Evolutionary conservation across 2,888 invertebrate species (phyloP).

Genomic region (Blastobasis adustella): DNA sequence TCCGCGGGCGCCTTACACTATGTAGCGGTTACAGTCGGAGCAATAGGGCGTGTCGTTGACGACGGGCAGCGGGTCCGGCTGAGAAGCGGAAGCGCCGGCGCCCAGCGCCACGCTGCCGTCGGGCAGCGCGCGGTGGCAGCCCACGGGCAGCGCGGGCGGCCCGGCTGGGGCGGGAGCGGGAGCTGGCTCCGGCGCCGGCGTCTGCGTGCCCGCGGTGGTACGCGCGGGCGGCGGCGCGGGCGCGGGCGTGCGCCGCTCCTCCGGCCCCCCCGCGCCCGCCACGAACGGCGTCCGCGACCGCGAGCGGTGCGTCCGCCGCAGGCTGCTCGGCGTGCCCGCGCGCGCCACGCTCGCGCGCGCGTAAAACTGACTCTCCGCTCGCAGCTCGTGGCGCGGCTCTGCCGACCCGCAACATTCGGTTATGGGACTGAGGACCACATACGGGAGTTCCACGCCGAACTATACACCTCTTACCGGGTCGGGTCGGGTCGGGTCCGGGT

Average conservation of each 20-base stretch:
- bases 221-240: conserved; percentile 26
- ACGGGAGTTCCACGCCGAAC: background rate
- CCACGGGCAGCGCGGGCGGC: conserved; percentile 72
- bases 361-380: conserved; percentile 64
- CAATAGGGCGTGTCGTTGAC: conserved; percentile 80
- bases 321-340: conserved; percentile 77
- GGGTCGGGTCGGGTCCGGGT: conserved; percentile 35
- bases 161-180: conserved; percentile 48
- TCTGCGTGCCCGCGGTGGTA: conserved; percentile 44
- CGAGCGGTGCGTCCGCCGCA: conserved; percentile 65
- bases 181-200: conserved; percentile 31
- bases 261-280: conserved; percentile 61
- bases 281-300: conserved; percentile 59
- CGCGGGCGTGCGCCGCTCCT: conserved; percentile 31
- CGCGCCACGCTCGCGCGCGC: conserved; percentile 86
- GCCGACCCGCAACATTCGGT: conserved; percentile 49
- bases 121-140: conserved; percentile 66
- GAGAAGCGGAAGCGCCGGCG: conserved; percentile 41
- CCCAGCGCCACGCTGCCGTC: conserved; percentile 69
- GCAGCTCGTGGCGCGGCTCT: conserved; percentile 59
- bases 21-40: conserved; percentile 89
- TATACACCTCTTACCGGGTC: conserved; percentile 24
- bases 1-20: conserved; percentile 84
- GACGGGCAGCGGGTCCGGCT: conserved; percentile 48
- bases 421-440: no score